Evolutionary conservation across 2,113 vertebrate species (phyloP), one percentile per base, ranked within the genome.

Genomic region (Podarcis muralis): DNA sequence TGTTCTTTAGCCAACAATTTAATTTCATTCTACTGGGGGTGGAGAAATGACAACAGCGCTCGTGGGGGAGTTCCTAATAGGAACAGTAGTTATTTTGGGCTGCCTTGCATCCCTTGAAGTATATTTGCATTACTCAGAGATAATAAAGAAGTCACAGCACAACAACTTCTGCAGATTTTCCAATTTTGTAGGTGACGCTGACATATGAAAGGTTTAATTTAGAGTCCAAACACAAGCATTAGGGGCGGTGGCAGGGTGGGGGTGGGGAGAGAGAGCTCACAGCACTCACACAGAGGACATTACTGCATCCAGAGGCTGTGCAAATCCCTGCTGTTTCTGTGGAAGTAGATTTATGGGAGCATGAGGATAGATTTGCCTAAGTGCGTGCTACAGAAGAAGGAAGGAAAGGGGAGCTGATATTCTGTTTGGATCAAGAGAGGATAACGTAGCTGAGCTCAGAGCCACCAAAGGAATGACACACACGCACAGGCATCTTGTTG

Each of bases 91-190:
- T 69, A 77, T 90, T 90, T 77, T 77, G 16, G 79, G 37, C 53
- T 83, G 71, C n/a, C 20, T 86, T 68, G 79, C 71, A 86, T 81
- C 37, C 37, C 62, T 48, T 81, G 84, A 86, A 82, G 18, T 57
- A 74, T 76, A 75, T 90, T 90, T 90, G 79, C 72, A 78, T 86
- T 90, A 86, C 79, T 86, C 84, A 78, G 27, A 89, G 71, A 89
- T 86, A 86, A 89, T 83, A 83, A 90, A 77, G 84, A 71, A 90
- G 79, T 86, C 79, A 83, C 40, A 69, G 79, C 43, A 82, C 71
- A 83, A 86, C 84, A 86, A 75, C 65, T 82, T 88, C 77, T 90
- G 71, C 59, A 83, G 57, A 53, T 86, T 86, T 90, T 90, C 84
- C 79, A 86, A n/a, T 86, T 86, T 90, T 82, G 72, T 83, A 77